Conservation (phyloP, 2,113 vertebrate species). For the Gymnorhina tibicen region DNA sequence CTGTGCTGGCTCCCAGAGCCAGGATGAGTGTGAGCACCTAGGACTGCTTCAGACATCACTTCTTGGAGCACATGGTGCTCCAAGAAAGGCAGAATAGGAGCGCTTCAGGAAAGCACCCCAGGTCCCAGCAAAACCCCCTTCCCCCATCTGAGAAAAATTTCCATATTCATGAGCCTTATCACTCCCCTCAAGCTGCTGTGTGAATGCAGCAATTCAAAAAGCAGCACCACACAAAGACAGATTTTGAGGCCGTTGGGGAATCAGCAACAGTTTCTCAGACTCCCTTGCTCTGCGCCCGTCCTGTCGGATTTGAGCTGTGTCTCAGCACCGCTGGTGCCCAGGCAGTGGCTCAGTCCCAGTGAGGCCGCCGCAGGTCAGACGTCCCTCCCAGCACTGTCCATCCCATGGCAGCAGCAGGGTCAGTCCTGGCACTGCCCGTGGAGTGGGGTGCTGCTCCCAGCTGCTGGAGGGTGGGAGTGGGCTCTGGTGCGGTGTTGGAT, state of each 20-base stretch:
- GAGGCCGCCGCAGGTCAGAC: neutral
- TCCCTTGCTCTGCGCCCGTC: neutral
- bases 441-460: neutral
- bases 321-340: neutral
- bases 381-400: accelerated
- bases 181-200: slow-evolving; percentile 42
- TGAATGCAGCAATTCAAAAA: neutral
- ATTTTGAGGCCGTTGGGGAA: neutral
- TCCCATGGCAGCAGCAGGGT: neutral
- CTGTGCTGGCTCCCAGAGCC: neutral
- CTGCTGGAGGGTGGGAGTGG: neutral
- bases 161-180: slow-evolving; percentile 61
- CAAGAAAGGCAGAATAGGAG: neutral
- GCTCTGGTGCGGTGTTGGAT: neutral
- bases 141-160: neutral
- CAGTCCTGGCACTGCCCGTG: too few relatives aligned
- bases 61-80: neutral
- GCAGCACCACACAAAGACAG: slow-evolving; percentile 13
- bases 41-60: neutral
- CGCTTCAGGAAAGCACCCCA: neutral
- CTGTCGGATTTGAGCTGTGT: neutral
- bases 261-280: neutral
- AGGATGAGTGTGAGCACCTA: accelerated
- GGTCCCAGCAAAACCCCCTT: neutral
- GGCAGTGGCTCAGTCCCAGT: neutral